A percentile compares a stretch with the other conserved stretches of the same genome.
phyloP scores from a whole-genome alignment of 2,113 vertebrate species.

The Axis porcinus region DNA sequence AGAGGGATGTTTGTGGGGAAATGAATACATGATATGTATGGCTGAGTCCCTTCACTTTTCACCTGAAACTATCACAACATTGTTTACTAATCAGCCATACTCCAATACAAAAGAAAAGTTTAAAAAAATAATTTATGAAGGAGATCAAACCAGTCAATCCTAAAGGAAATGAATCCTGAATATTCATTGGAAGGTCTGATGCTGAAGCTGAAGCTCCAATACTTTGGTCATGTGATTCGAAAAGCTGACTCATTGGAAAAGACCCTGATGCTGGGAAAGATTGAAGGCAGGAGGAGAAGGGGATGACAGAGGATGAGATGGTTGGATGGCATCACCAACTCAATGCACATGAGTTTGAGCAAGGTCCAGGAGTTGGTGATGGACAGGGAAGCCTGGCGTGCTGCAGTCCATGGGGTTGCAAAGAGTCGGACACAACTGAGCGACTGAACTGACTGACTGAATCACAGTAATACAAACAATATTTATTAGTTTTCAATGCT shows the following conservation, averaged over 20 bases:
- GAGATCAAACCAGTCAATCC: neutral
- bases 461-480: neutral
- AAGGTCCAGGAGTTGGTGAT: neutral
- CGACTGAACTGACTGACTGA: neutral
- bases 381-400: neutral
- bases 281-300: neutral
- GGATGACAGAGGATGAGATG: neutral
- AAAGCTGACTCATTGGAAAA: neutral
- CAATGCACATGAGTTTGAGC: neutral
- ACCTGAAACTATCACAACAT: neutral
- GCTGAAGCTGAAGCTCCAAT: neutral
- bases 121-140: neutral
- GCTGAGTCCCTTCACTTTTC: neutral
- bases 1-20: neutral
- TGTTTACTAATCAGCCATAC: neutral
- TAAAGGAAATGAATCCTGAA: neutral
- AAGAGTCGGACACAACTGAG: neutral
- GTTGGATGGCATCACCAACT: neutral
- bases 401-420: neutral
- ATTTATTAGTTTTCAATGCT: neutral
- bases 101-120: neutral
- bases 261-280: neutral
- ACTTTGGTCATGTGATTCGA: neutral
- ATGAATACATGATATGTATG: neutral
- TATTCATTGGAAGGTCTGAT: neutral